Conservation (phyloP, 1,140 invertebrate genomes). For the Neodiprion virginianus region DNA sequence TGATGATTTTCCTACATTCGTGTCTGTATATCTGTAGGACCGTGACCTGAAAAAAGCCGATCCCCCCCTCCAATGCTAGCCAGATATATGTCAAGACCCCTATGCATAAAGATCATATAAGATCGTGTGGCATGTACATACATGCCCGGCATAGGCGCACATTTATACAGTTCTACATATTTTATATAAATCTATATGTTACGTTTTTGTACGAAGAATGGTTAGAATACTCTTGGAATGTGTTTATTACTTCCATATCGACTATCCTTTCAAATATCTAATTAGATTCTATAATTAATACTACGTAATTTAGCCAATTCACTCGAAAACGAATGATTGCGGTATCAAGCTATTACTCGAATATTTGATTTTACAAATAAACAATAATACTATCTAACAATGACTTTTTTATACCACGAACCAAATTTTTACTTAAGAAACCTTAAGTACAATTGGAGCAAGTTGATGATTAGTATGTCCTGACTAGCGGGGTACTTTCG, state of each 20-base stretch:
- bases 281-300: neutral
- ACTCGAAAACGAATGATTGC: neutral
- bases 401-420: neutral
- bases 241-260: constrained; percentile 1
- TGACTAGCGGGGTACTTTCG: neutral
- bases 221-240: neutral
- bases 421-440: neutral
- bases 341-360: no score
- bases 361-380: neutral
- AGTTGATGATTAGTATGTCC: neutral
- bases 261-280: neutral
- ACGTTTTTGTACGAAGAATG: no score
- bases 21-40: no score
- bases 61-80: no score
- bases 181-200: no score
- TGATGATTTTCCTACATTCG: no score
- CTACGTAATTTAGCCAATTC: neutral
- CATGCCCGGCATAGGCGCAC: no score
- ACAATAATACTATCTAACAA: neutral
- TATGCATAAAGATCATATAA: no score
- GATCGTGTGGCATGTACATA: no score
- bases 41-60: no score
- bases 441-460: neutral
- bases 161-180: no score
- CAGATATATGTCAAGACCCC: no score